Percentiles rank a stretch among this genome's conserved stretches.
These are phyloP conservation scores for Neoniphon sammara DNA, from an alignment of 2,797 vertebrate species.

Conservation along the genomic window DNA sequence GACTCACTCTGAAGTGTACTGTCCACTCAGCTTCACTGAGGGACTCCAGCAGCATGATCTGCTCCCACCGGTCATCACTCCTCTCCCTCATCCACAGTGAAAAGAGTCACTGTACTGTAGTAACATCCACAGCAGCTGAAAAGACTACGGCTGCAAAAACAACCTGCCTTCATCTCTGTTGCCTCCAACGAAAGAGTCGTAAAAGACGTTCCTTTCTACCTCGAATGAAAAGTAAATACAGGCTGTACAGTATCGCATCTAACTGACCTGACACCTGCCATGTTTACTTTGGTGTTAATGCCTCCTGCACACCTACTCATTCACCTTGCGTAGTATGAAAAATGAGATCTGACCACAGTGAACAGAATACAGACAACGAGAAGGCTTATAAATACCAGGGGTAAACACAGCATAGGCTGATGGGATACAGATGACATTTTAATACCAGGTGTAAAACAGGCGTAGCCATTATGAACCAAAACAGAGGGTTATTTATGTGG, in stretches of 20 bases:
- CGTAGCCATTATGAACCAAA: background rate
- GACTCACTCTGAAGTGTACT: slow-evolving; percentile 29
- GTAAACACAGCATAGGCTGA: background rate
- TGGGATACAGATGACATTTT: background rate
- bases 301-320: background rate
- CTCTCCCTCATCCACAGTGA: too few species aligned
- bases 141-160: background rate
- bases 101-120: too few species aligned
- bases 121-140: slow-evolving; percentile 3
- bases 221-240: background rate
- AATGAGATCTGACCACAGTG: background rate
- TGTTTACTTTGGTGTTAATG: too few species aligned
- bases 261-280: background rate
- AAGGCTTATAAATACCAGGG: background rate
- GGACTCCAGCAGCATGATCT: slow-evolving; percentile 9
- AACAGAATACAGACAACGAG: background rate
- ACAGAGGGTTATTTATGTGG: too few species aligned
- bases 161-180: background rate
- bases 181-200: background rate
- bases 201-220: background rate
- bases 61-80: background rate
- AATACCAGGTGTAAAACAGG: slow-evolving; percentile 14
- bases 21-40: slow-evolving; percentile 7
- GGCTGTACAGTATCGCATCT: background rate
- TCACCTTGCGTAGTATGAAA: too few species aligned